Evolutionary conservation across 2,888 invertebrate species (phyloP), one percentile per base, ranked within the genome.

Genomic region (Eupithecia insigniata): DNA sequence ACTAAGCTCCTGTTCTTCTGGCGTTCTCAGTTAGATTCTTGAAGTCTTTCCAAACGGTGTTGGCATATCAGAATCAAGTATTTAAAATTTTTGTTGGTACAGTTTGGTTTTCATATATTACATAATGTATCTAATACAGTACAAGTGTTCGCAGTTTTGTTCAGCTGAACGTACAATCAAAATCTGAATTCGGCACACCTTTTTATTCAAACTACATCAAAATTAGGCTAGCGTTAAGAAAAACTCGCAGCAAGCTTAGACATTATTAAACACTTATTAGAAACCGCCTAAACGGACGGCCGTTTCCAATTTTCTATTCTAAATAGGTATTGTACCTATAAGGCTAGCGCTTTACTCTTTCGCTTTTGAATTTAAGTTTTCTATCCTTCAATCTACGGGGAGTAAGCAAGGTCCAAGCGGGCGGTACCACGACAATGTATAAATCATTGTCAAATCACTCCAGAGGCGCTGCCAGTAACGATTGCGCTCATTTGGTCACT

Each of bases 391-490:
- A 64, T n/a, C n/a, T 64, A 64, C 36, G 34, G n/a, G 64, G 14
- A 36, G 64, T 36, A 34, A 60, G 32, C 34, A 34, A 62, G 34
- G 34, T 34, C 22, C 39, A 65, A 36, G 69, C 76, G 74, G 71
- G 73, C 76, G 51, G 77, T 79, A 72, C 77, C 76, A 79, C 78
- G 79, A 80, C 82, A 80, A 80, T 77, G 73, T 78, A 88, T 89
- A 86, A 85, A 89, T 89, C 88, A 88, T 85, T 86, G 86, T 88
- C 88, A 84, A 81, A 87, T 84, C 82, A 82, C 78, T 82, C 82
- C 82, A 80, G 79, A 80, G 83, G 83, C 82, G 84, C 78, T 83
- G 82, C 81, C 76, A 64, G 79, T 77, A 78, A 76, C 78, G 75
- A 79, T 79, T 75, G 79, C 77, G 78, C 78, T 84, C 84, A 85